A percentile compares a stretch with the other conserved stretches of the same genome.
Conservation (phyloP, 2,797 vertebrate species). For the Sciaenops ocellatus region DNA sequence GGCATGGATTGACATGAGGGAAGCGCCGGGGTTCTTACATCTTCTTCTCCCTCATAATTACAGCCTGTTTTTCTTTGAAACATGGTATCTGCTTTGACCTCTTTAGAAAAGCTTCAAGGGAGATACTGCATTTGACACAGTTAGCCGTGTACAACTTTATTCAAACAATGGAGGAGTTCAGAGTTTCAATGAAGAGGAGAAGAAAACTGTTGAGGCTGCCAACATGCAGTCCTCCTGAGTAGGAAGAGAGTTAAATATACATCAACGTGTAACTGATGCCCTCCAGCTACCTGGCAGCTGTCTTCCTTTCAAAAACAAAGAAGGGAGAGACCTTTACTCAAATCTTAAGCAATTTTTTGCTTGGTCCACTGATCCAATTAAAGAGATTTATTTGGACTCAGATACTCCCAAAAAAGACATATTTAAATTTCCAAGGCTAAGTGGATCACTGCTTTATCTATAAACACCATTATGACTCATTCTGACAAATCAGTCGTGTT, state of each 20-base stretch:
- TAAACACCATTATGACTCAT: constrained; percentile 3
- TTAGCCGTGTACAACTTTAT: constrained; percentile 5
- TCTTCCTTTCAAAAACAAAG: constrained; percentile 44
- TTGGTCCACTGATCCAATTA: constrained; percentile 47
- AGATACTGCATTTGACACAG: constrained; percentile 20
- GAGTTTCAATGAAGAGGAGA: constrained; percentile 6
- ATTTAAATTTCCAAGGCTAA: constrained; percentile 22
- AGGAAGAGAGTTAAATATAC: constrained; percentile 45
- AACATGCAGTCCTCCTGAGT: constrained; percentile 22
- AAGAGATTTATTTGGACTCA: constrained; percentile 39
- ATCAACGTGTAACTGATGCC: constrained; percentile 31
- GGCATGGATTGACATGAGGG: constrained; percentile 11
- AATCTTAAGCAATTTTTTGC: constrained; percentile 24
- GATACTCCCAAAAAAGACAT: constrained; percentile 22
- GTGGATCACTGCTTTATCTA: background rate
- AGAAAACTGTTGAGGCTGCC: constrained; percentile 22
- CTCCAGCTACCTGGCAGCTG: constrained; percentile 57
- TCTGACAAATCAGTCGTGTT: background rate
- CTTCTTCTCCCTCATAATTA: constrained; percentile 21
- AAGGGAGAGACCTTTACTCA: constrained; percentile 20
- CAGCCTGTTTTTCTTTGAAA: constrained; percentile 11
- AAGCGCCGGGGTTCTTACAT: constrained; percentile 5
- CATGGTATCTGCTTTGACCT: constrained; percentile 27
- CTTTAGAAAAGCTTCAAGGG: background rate
- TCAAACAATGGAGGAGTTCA: constrained; percentile 31